Conservation (phyloP, 2,888 invertebrate species). For the Polyommatus iphigenia region DNA sequence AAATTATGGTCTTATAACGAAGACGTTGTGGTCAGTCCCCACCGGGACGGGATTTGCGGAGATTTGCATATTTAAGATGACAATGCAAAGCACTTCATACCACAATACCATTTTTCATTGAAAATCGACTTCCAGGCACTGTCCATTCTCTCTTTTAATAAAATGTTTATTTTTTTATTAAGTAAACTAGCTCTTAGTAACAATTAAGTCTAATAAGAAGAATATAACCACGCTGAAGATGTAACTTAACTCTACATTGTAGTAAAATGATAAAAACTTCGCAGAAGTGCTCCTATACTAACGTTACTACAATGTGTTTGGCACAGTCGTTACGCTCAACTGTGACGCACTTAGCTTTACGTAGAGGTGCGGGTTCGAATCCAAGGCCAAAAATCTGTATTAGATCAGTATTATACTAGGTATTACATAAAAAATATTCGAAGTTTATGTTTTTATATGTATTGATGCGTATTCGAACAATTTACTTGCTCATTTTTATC, state of each 20-base stretch:
- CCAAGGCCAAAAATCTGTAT: slow-evolving; percentile 5
- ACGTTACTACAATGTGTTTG: background rate
- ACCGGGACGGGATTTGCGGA: too few relatives aligned
- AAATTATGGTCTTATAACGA: too few relatives aligned
- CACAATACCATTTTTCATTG: too few relatives aligned
- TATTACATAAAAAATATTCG: background rate
- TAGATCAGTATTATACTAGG: background rate
- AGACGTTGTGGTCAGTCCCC: too few relatives aligned
- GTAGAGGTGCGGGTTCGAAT: slow-evolving; percentile 8
- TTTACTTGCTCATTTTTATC: too few relatives aligned
- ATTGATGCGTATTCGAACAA: background rate
- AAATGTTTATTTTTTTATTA: too few relatives aligned
- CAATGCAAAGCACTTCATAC: too few relatives aligned
- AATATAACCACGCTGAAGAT: background rate
- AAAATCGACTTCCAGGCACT: too few relatives aligned
- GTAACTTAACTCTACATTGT: background rate
- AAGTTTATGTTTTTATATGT: background rate
- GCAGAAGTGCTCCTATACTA: background rate
- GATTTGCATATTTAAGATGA: too few relatives aligned
- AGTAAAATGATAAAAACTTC: slow-evolving; percentile 7
- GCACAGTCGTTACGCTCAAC: background rate
- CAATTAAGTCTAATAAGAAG: background rate
- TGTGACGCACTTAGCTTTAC: background rate
- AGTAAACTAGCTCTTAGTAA: too few relatives aligned
- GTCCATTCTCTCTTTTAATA: too few relatives aligned